These are phyloP conservation scores for Trissolcus brochymenae DNA, from an alignment of 2,888 invertebrate genomes.

Conservation along the genomic window DNA sequence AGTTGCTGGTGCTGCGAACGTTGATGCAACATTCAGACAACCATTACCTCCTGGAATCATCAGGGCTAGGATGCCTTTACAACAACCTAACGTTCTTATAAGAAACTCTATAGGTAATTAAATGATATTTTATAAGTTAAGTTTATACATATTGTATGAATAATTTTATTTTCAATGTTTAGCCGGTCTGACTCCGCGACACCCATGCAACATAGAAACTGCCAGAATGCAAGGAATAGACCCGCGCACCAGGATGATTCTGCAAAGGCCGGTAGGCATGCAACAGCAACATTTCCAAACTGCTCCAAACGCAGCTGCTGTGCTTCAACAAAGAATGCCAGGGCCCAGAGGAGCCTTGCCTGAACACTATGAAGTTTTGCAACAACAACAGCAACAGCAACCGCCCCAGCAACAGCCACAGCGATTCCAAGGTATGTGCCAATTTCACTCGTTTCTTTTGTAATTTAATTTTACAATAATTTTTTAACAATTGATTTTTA, in stretches of 20 bases:
- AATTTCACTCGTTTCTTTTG: not conserved
- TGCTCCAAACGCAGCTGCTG: slow-evolving; percentile 64
- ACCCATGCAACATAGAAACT: slow-evolving; percentile 74
- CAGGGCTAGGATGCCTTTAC: slow-evolving; percentile 77
- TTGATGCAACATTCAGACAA: slow-evolving; percentile 83
- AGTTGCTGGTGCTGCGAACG: slow-evolving; percentile 65
- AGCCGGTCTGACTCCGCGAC: slow-evolving; percentile 63
- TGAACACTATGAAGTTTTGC: slow-evolving; percentile 71
- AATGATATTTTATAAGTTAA: not conserved
- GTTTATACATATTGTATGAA: not conserved
- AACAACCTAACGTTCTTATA: slow-evolving; percentile 70
- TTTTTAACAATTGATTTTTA: not conserved
- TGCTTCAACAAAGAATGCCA: slow-evolving; percentile 71
- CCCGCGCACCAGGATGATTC: slow-evolving; percentile 78
- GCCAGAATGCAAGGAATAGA: slow-evolving; percentile 78
- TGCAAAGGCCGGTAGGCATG: slow-evolving; percentile 76
- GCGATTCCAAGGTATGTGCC: slow-evolving; percentile 69
- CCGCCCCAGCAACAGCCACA: slow-evolving; percentile 63
- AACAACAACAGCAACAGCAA: slow-evolving; percentile 66
- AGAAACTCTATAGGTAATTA: slow-evolving; percentile 69
- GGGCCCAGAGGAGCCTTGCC: slow-evolving; percentile 67
- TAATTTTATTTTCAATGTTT: not conserved
- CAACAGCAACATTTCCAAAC: slow-evolving; percentile 71
- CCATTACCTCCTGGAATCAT: slow-evolving; percentile 81
- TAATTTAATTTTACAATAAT: not conserved